These are phyloP conservation scores for Siniperca obscura DNA, from an alignment of 2,797 vertebrate genomes.

Conservation along the genomic window DNA sequence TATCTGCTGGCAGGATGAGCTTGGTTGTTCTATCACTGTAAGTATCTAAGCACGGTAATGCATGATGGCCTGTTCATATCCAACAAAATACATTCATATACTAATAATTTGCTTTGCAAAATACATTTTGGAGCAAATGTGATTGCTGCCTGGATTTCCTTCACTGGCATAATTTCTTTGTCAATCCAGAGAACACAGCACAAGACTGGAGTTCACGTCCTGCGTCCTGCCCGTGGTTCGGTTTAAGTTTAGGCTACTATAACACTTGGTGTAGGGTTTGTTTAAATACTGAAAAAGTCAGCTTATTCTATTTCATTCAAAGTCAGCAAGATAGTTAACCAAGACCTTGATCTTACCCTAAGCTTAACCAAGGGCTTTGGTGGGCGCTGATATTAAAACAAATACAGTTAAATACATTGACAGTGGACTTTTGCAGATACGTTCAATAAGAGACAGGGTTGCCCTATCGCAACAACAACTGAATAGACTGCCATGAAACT, in stretches of 20 bases:
- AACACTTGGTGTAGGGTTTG: neutral
- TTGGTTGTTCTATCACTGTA: neutral
- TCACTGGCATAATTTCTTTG: neutral
- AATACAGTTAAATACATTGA: neutral
- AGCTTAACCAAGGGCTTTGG: neutral
- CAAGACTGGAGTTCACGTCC: neutral
- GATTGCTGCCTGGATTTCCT: neutral
- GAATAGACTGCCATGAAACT: neutral
- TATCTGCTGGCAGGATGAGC: conserved; percentile 6
- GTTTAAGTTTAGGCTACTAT: neutral
- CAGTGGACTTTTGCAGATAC: neutral
- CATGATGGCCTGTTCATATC: neutral
- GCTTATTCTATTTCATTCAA: neutral
- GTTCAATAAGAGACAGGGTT: neutral
- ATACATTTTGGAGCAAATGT: neutral
- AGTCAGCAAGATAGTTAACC: neutral
- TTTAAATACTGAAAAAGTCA: neutral
- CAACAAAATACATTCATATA: neutral
- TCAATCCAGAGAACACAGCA: neutral
- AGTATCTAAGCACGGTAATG: neutral
- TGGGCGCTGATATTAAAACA: neutral
- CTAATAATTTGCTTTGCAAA: neutral
- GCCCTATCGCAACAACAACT: neutral
- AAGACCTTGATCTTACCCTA: neutral
- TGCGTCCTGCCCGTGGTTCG: neutral